Evolutionary conservation across 92 coral and sea anemone genomes (phyloP).

Genomic region (Bergia puertoricense): DNA sequence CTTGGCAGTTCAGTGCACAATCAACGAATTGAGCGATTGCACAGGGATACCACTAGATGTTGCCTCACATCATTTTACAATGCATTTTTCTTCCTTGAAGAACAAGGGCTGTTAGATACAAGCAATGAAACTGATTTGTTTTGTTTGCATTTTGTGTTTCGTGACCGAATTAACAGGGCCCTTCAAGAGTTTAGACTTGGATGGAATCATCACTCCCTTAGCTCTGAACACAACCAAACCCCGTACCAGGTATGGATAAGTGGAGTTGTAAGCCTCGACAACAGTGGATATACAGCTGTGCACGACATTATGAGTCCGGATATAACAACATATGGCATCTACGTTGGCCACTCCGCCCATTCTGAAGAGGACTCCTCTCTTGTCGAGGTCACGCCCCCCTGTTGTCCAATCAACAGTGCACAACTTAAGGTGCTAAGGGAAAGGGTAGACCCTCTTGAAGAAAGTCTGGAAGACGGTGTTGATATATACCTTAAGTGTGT

Average conservation of each 20-base stretch:
- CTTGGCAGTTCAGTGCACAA: not conserved
- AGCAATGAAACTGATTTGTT: conserved; percentile 43
- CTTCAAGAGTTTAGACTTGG: conserved; percentile 55
- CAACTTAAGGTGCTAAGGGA: not conserved
- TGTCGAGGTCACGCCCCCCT: not conserved
- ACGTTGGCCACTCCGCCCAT: not conserved
- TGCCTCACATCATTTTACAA: conserved; percentile 4
- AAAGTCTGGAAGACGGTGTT: not conserved
- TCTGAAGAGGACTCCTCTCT: not conserved
- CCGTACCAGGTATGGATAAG: conserved; percentile 55
- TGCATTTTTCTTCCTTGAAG: not conserved
- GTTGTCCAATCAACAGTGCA: not conserved
- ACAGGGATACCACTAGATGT: conserved; percentile 12
- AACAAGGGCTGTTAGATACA: not conserved
- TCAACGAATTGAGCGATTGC: conserved; percentile 8
- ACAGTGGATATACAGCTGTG: conserved; percentile 55
- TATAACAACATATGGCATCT: not conserved
- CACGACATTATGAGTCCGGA: conserved; percentile 46
- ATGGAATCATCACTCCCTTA: conserved; percentile 48
- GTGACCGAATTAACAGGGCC: conserved; percentile 44
- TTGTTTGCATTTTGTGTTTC: conserved; percentile 47
- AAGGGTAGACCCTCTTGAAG: not conserved
- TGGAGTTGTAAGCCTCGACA: conserved; percentile 45
- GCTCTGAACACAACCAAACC: conserved; percentile 46
- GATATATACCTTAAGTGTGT: conserved; percentile 9